A percentile compares a stretch with the other conserved stretches of the same genome.
These are phyloP conservation scores for Carassius auratus DNA, from an alignment of 2,113 vertebrate genomes.

Conservation along the genomic window DNA sequence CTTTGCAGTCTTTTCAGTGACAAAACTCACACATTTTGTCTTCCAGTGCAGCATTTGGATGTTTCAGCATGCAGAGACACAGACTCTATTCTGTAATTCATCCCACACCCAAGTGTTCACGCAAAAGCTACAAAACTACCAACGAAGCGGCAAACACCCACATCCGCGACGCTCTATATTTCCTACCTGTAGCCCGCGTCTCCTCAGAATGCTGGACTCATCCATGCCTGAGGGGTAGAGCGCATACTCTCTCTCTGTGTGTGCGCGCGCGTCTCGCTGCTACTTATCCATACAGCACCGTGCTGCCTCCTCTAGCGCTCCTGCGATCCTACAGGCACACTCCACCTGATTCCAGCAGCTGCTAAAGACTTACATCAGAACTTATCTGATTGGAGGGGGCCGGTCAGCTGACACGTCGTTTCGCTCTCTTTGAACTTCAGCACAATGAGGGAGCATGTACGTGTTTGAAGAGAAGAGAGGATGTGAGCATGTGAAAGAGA, in stretches of 20 bases:
- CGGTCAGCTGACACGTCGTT: constrained; percentile 85
- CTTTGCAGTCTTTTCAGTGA: constrained; percentile 10
- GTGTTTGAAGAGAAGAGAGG: constrained; percentile 27
- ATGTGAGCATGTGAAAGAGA: constrained; percentile 12
- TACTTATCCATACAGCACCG: constrained; percentile 81
- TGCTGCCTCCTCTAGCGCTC: constrained; percentile 62
- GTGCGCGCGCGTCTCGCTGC: constrained; percentile 65
- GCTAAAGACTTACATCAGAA: constrained; percentile 93
- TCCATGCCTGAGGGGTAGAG: constrained; percentile 81
- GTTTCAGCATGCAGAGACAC: constrained; percentile 13
- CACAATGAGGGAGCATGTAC: constrained; percentile 61
- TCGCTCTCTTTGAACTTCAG: constrained; percentile 80
- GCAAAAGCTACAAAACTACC: constrained; percentile 59
- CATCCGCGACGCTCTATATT: neutral
- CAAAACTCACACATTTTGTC: neutral
- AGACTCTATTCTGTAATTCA: constrained; percentile 42
- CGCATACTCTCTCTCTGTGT: constrained; percentile 65
- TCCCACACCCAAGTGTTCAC: constrained; percentile 55
- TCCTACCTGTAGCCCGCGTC: constrained; percentile 93
- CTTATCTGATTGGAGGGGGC: constrained; percentile 87
- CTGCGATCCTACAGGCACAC: constrained; percentile 64
- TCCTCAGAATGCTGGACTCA: constrained; percentile 90
- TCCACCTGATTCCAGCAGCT: constrained; percentile 88
- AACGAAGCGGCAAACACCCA: constrained; percentile 41
- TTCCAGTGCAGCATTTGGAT: neutral